phyloP scores from a whole-genome alignment of 2,888 invertebrate species.

The Fragum sueziense region DNA sequence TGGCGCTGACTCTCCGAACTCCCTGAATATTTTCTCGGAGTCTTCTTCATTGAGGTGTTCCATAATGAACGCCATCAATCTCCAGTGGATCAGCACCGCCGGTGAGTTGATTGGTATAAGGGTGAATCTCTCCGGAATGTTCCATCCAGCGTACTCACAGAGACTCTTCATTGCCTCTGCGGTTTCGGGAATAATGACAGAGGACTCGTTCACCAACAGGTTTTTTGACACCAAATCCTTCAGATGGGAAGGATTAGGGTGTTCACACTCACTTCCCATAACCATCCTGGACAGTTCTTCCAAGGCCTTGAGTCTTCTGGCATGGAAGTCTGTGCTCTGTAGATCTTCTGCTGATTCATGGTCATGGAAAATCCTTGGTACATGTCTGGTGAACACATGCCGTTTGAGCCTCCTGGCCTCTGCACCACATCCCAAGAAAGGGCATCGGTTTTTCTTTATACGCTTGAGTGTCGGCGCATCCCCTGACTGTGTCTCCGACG shows the following conservation, averaged over 20 bases:
- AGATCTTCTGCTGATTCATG: not conserved
- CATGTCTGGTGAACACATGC: not conserved
- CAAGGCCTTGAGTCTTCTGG: not conserved
- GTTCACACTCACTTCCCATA: too few relatives aligned
- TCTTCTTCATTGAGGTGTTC: not conserved
- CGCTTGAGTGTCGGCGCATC: too few relatives aligned
- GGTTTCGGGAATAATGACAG: not conserved
- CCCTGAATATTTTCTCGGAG: not conserved
- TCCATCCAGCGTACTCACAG: not conserved
- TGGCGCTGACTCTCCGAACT: not conserved
- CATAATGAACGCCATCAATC: not conserved
- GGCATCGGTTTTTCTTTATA: slow-evolving; percentile 1
- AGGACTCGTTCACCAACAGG: not conserved
- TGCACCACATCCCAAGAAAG: not conserved
- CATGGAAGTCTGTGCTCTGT: not conserved
- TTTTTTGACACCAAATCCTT: not conserved
- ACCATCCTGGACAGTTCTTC: not conserved
- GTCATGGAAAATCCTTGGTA: slow-evolving; percentile 8
- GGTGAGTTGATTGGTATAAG: slow-evolving; percentile 15
- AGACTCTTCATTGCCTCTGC: not conserved
- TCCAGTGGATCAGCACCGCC: slow-evolving; percentile 21
- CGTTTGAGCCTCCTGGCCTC: not conserved
- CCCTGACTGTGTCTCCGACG: too few relatives aligned
- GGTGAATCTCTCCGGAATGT: slow-evolving; percentile 10
- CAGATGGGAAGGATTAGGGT: not conserved